phyloP scores from a whole-genome alignment of 2,113 vertebrate species.

The Cryptotis parvus region DNA sequence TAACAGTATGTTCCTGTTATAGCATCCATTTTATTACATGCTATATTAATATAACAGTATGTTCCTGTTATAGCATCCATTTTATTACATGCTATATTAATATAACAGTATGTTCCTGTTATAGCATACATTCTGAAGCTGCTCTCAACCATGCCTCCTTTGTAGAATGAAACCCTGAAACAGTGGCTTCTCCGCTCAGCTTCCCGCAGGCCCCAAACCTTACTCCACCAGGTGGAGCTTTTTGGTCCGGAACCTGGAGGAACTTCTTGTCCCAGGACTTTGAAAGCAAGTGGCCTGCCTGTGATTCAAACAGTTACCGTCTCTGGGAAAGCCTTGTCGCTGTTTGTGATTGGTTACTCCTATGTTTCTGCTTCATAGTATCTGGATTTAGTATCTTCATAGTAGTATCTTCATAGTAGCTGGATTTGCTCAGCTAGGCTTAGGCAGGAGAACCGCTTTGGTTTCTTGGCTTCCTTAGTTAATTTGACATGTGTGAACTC shows the following conservation, averaged over 20 bases:
- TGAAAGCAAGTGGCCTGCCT: background rate
- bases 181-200: background rate
- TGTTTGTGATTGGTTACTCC: background rate
- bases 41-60: no score
- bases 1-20: no score
- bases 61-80: no score
- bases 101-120: no score
- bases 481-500: background rate
- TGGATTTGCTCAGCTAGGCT: background rate
- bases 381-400: no score
- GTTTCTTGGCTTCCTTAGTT: background rate
- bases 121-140: no score
- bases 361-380: background rate
- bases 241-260: background rate
- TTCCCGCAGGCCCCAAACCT: background rate
- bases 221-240: slow-evolving; percentile 17
- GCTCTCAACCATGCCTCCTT: no score
- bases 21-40: no score
- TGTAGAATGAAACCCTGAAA: no score
- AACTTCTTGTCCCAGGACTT: background rate
- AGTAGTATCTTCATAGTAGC: no score
- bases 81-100: no score
- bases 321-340: background rate
- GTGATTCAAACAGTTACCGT: background rate
- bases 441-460: background rate